Base-by-base conservation (phyloP, 30 jellyfish, hydroid and myxozoan genomes). In the Catostylus mosaicus region DNA sequence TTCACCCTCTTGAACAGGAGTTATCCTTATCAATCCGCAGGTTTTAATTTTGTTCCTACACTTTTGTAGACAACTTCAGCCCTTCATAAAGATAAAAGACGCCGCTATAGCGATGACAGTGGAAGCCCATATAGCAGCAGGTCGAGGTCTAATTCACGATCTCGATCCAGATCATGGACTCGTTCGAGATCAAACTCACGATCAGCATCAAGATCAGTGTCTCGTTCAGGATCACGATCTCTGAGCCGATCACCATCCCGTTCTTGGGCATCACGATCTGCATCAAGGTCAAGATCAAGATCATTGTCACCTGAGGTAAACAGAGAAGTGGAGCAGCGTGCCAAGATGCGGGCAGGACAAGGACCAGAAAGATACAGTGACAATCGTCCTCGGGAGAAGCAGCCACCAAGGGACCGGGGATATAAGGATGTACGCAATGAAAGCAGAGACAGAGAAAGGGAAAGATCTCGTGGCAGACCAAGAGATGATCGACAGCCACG, bases 61-160 rank as follows among this genome's bases (percentile, higher is more conserved):
- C 20, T 20, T 54, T 2, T 64, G 16, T 27, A 84, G 95, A 76
- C 95, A 0, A 73, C 78, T 3, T 77, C 88, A 0, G 88, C 95
- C 34, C 62, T 84, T n/a, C 95, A 84, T 45, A 86, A 86, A 57
- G 86, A 65, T 23, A 86, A 86, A 54, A 75, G 90, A 31, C 88
- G 96, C 1, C 85, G 90, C 14, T 72, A 77, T 30, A 75, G 96
- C 33, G 87, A 86, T 52, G 88, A 67, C 56, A 77, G 88, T 57
- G 88, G 95, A 26, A 85, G 95, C 52, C 73, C 88, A 2, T 72
- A 77, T 82, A 72, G 88, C 30, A 77, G 96, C 89, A 66, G 96
- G 68, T 86, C 96, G 20, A 30, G 90, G 33, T 86, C 96, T 0
- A 50, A 56, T 22, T 86, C 96, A n/a, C 64, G 90, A 36, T 86